Evolutionary conservation across 2,113 vertebrate genomes (phyloP), one percentile per base, ranked within the genome.

Genomic region (Raja brachyura): DNA sequence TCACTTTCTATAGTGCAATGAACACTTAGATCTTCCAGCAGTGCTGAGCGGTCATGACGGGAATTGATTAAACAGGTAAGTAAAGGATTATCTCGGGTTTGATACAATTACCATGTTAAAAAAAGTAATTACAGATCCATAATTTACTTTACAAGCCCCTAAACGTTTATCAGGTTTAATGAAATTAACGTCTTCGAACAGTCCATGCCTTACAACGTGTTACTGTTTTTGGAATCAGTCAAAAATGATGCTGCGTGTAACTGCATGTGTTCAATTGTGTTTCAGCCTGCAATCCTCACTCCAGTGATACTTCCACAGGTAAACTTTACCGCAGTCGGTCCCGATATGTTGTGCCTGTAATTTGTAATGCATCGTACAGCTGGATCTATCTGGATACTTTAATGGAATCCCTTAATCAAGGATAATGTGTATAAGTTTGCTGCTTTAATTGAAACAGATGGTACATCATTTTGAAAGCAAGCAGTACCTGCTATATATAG

Each of bases 201-300:
- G 86, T 39, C 8, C 73, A 13, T 28, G 25, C 28, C 90, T 48
- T 74, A 39, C 68, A 28, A 92, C 66, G 22, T 73, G 66, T 73
- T 73, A 54, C 7, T 73, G 39, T 92, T 48, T 54, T 18, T 92
- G 48, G 33, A 92, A 73, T 74, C 70, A 68, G 18, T 39, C n/a
- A 70, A 33, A 16, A 92, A 73, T 28, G 9, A 9, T 92, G 20
- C 31, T 92, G 68, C 39, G 73, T 92, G 48, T 39, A 73, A 94
- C 95, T 95, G 95, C 95, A 94, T 93, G 94, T 95, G 94, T 95
- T 95, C 95, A 95, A 94, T 96, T 96, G 94, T 94, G 94, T 96
- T 96, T 95, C 95, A 96, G 95, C 95, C 95, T 94, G 94, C 94
- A 95, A 95, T 94, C 95, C 95, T 94, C 78, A 95, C 94, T 96